Base-by-base conservation (phyloP, 2,113 vertebrate genomes). In the Puntigrus tetrazona region DNA sequence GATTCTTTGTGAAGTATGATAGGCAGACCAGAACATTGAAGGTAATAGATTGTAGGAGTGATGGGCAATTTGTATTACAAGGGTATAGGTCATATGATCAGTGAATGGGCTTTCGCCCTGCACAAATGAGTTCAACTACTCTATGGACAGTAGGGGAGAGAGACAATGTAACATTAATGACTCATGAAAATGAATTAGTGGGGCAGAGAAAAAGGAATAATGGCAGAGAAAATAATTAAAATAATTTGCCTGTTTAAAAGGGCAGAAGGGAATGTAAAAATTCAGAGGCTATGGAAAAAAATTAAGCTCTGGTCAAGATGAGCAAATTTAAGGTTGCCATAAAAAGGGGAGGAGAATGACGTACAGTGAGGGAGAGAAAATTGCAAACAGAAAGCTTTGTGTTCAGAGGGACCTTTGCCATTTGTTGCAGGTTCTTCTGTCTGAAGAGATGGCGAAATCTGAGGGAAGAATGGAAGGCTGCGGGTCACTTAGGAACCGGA, bases 1-100 rank as follows among this genome's bases (percentile, higher is more conserved):
- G 41, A 80, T 67, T 14, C 78, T 50, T 80, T 80, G 78, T 67
- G 18, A 45, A 34, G 41, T 41, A 38, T 65, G 78, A 80, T 27
- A 78, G 50, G 75, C 22, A 16, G 34, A 78, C 50, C 13, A 80
- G 59, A 63, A 61, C 22, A 78, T 1, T 59, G 38, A 80, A 65
- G 38, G 78, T 25, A 47, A 63, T 63, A 63, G 77, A 79, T 63
- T 63, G 36, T 79, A 78, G 41, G 18, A 80, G 41, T 80, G 78
- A 80, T 80, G 41, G 18, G 59, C 78, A 67, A 80, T 80, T 80
- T 65, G 78, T 67, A 80, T 80, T 80, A 80, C 78, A 80, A 65
- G 78, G 59, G 38, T 47, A 67, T 47, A 27, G 78, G 41, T 80
- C 59, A 80, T 63, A 80, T 80, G 78, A 80, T 80, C 27, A 45